Evolutionary conservation across 1,140 invertebrate genomes (phyloP), one percentile per base, ranked within the genome.

Genomic region (Battus philenor): DNA sequence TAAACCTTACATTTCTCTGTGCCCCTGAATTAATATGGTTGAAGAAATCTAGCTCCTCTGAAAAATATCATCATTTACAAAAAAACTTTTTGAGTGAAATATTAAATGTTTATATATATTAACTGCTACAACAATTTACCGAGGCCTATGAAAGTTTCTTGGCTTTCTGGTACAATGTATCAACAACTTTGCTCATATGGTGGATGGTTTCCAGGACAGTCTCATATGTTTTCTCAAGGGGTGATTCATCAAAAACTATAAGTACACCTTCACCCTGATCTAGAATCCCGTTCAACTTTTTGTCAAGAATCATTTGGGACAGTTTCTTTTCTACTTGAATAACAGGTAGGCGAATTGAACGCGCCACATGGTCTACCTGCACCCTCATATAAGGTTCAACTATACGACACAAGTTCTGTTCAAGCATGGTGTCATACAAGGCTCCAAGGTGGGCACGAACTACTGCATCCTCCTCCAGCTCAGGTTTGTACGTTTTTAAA

Each of bases 261-360:
- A 99, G 87, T 7, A 99, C 96, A 53, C 90, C 98, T 86, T 97
- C 95, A 36, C 97, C 98, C 88, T 99, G 98, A 88, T 99, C 98
- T 32, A 99, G 88, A 59, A 99, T 98, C 10, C 98, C 97, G 87
- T 93, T 91, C 54, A 99, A 92, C 83, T 99, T 99, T 59, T 98
- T 97, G 83, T 99, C 98, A 67, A 99, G 87, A 75, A 99, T 99
- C 98, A 99, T 99, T 85, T 99, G 98, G 13, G 98, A 99, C 9
- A 99, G 86, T 87, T 99, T 99, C 86, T 98, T 98, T 80, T 99
- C 98, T 30, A 99, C 97, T 87, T 94, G 92, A 34, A 93, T 89
- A 86, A 95, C 91, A 5, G 94, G 92, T 29, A 99, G 87, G 69
- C 96, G 93, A 86, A 99, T 99, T 47, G 70, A 73, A 29, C 72